A percentile compares a stretch with the other conserved stretches of the same genome.
Evolutionary conservation across 1,140 invertebrate genomes (phyloP).

Genomic region (Bombus ignitus): DNA sequence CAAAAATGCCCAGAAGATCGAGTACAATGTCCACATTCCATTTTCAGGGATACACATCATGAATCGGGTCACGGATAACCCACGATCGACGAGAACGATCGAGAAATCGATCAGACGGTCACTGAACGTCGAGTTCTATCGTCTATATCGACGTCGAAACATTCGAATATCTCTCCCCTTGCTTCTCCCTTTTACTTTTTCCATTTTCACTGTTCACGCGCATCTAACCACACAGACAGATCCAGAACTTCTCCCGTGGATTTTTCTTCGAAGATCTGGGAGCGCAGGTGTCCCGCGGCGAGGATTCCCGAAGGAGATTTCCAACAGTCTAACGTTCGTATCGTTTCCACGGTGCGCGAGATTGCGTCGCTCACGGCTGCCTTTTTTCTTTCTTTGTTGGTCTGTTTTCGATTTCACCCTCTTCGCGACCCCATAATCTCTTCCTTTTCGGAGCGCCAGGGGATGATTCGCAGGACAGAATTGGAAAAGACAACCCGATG

Average conservation of each 20-base stretch:
- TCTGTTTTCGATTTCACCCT: slow-evolving; percentile 44
- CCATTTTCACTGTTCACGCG: slow-evolving; percentile 32
- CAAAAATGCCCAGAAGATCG: slow-evolving; percentile 62
- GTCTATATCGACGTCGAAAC: neutral
- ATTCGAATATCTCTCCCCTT: slow-evolving; percentile 5
- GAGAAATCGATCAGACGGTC: slow-evolving; percentile 46
- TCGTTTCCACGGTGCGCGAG: slow-evolving; percentile 65
- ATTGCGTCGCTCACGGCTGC: slow-evolving; percentile 62
- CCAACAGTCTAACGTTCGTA: slow-evolving; percentile 62
- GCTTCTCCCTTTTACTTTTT: neutral
- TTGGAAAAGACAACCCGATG: slow-evolving; percentile 34
- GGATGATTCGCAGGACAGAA: slow-evolving; percentile 44
- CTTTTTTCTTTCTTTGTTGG: slow-evolving; percentile 18
- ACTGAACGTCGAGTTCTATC: slow-evolving; percentile 19
- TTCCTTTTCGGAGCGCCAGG: slow-evolving; percentile 25
- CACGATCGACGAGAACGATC: slow-evolving; percentile 30
- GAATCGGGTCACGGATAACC: neutral
- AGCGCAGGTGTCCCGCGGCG: slow-evolving; percentile 72
- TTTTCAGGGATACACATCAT: slow-evolving; percentile 23
- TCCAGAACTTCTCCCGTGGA: slow-evolving; percentile 41
- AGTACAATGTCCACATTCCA: slow-evolving; percentile 55
- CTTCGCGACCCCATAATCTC: slow-evolving; percentile 23
- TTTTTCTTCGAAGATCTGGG: slow-evolving; percentile 42
- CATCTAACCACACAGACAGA: neutral
- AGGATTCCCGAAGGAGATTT: slow-evolving; percentile 72